A percentile compares a stretch with the other conserved stretches of the same genome.
These are phyloP conservation scores for Condylostylus longicornis DNA, from an alignment of 1,140 invertebrate genomes.

Conservation along the genomic window DNA sequence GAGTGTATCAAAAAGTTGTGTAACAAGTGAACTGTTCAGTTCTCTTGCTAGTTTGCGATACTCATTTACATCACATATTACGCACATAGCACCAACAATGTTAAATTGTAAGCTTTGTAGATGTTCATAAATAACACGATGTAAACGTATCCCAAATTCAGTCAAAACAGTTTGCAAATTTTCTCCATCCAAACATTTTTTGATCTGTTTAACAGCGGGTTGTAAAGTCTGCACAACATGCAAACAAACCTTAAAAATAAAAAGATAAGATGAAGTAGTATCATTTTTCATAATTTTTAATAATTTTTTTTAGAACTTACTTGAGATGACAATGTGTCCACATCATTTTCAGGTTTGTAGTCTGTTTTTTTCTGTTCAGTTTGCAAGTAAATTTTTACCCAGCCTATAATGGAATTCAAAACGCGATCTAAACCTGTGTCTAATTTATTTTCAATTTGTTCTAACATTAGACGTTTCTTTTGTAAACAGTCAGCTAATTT, in stretches of 20 bases:
- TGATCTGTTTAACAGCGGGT: conserved; percentile 60
- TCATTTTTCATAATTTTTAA: no score
- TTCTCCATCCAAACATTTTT: conserved; percentile 79
- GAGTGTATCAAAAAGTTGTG: conserved; percentile 81
- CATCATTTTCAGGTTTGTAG: conserved; percentile 83
- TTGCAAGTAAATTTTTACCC: conserved; percentile 81
- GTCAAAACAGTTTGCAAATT: conserved; percentile 75
- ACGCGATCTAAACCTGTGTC: conserved; percentile 81
- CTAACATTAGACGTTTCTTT: conserved; percentile 71
- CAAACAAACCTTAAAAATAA: conserved; percentile 58
- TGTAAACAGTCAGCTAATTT: conserved; percentile 76
- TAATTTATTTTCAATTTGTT: conserved; percentile 82
- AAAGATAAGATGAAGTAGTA: no score
- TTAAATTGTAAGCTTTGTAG: conserved; percentile 91
- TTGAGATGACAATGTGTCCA: conserved; percentile 58
- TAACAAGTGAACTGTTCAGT: conserved; percentile 60
- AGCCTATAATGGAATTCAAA: conserved; percentile 73
- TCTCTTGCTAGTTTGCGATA: conserved; percentile 68
- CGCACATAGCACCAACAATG: conserved; percentile 89
- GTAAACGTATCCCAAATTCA: conserved; percentile 80
- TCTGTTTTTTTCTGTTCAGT: conserved; percentile 92
- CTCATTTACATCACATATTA: conserved; percentile 96
- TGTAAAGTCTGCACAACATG: conserved; percentile 76
- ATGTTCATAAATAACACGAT: conserved; percentile 91
- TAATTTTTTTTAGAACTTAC: no score